Base-by-base conservation (phyloP, 2,797 vertebrate genomes). In the Zalophus californianus region DNA sequence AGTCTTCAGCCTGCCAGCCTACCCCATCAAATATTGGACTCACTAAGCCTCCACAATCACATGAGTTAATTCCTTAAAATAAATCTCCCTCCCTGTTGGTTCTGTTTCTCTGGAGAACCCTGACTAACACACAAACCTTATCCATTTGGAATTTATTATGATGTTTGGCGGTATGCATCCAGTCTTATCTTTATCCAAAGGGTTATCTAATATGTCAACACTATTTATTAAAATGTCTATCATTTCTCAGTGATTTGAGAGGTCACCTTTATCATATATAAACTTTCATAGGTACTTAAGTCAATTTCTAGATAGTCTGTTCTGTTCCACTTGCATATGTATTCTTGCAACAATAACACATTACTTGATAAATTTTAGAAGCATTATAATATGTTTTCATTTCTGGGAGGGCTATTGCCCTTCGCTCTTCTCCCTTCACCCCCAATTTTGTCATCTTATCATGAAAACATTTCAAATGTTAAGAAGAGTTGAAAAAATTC, bases 221-320 rank as follows among this genome's bases (percentile, higher is more conserved):
- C 7, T 14, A 7, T 56, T 82, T 90, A 83, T 84, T 90, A 90
- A 94, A 68, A 91, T 92, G 50, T 73, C 75, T 80, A 20, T 94
- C 41, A 86, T 60, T 91, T 93, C 50, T 96, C 72, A 93, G 87
- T 91, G n/a, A 94, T 91, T 70, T 78, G 48, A 94, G 35, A 73
- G 35, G 60, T 93, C 72, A 86, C 7, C 27, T 96, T 96, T 93
- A 72, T 73, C 29, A 58, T 60, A 86, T 66, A 83, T 93, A 91
- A 91, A 72, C 66, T 60, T 64, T 79, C 7, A 29, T 82, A 16
- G 66, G 20, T 50, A 6, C 35, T 56, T 68, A 44, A 80, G 68
- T 80, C n/a, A 25, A 9, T 90, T 86, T 86, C 52, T 84, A 52
- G 73, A 38, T 14, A 91, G 41, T 54, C 54, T 38, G 14, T 60